phyloP scores from a whole-genome alignment of 2,888 invertebrate genomes.

The Nomada fabriciana region DNA sequence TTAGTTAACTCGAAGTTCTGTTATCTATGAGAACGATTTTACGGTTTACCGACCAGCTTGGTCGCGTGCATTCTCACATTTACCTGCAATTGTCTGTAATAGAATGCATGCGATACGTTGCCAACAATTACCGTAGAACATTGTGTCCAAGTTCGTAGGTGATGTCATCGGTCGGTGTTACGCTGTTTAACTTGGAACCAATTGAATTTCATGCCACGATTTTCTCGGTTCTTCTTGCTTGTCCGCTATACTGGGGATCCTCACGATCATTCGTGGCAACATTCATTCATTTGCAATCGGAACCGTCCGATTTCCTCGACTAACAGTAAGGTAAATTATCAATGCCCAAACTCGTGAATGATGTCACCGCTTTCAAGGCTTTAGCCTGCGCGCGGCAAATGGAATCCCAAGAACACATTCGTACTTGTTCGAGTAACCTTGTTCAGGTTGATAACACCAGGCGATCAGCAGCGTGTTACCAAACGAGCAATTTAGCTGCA shows the following conservation, averaged over 20 bases:
- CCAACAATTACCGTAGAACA: neutral
- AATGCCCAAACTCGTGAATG: constrained; percentile 36
- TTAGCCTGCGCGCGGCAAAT: neutral
- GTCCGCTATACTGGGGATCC: constrained; percentile 10
- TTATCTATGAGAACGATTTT: too few species aligned
- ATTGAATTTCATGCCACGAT: constrained; percentile 65
- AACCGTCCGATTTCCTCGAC: neutral
- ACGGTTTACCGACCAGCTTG: too few species aligned
- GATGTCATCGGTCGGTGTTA: constrained; percentile 67
- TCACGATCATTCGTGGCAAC: neutral
- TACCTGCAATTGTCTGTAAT: constrained; percentile 40
- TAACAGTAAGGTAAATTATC: constrained; percentile 5
- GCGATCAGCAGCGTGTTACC: neutral
- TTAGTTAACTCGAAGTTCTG: neutral
- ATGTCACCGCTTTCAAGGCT: constrained; percentile 30
- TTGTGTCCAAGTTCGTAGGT: constrained; percentile 51
- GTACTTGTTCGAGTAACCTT: constrained; percentile 45
- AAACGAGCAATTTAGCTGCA: constrained; percentile 1
- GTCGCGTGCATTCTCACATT: constrained; percentile 7
- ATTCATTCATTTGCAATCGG: neutral
- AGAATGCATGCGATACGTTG: neutral
- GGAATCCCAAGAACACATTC: constrained; percentile 11
- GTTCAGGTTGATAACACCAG: constrained; percentile 39
- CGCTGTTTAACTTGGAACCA: constrained; percentile 64
- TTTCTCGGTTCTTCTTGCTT: constrained; percentile 15